Evolutionary conservation across 2,113 vertebrate species (phyloP).

Genomic region (Garra rufa): DNA sequence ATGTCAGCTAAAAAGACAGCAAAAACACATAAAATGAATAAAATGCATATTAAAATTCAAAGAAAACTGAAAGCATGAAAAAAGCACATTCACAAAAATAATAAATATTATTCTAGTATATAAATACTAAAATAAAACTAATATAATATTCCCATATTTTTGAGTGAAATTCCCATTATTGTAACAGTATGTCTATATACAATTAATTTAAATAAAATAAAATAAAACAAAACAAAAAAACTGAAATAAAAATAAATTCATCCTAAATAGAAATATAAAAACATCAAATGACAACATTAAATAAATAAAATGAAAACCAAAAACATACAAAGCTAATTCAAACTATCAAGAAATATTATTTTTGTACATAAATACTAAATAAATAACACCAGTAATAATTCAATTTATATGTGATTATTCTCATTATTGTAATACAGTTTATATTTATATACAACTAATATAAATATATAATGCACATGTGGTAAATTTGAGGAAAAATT

Average conservation of each 20-base stretch:
- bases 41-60: not conserved
- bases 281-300: too few species aligned
- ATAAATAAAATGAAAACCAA: too few species aligned
- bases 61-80: not conserved
- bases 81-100: not conserved
- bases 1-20: not conserved
- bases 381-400: not conserved
- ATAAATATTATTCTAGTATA: not conserved
- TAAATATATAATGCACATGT: too few species aligned
- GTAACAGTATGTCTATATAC: too few species aligned
- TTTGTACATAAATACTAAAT: not conserved
- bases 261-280: too few species aligned
- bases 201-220: too few species aligned
- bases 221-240: too few species aligned
- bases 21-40: not conserved
- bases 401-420: not conserved
- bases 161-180: too few species aligned
- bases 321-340: not conserved
- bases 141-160: too few species aligned
- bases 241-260: too few species aligned
- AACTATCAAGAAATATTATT: not conserved
- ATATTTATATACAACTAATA: not conserved
- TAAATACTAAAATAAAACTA: too few species aligned
- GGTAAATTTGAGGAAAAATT: too few species aligned
- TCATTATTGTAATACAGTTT: not conserved